These are phyloP conservation scores for Axis porcinus DNA, from an alignment of 2,113 vertebrate species.

Conservation along the genomic window DNA sequence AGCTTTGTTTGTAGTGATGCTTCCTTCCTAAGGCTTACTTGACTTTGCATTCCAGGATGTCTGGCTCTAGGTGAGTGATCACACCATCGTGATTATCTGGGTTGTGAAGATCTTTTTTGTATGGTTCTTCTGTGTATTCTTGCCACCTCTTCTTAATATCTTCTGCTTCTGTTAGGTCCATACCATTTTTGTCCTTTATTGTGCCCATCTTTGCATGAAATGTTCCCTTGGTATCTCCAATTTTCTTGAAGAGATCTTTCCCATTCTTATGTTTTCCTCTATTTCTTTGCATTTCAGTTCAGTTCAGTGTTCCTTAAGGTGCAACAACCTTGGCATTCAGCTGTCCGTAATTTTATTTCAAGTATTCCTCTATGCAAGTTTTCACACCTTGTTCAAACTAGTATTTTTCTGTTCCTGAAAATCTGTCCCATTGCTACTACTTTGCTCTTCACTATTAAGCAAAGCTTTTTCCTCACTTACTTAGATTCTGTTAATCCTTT, in stretches of 20 bases:
- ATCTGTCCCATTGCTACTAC: too few species aligned
- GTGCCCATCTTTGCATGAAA: background rate
- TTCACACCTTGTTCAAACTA: background rate
- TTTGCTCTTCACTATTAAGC: background rate
- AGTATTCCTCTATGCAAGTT: background rate
- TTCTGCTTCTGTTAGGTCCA: background rate
- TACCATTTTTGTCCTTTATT: background rate
- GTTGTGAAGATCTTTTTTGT: background rate
- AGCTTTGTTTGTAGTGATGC: background rate
- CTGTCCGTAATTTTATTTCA: background rate
- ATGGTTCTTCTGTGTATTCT: background rate
- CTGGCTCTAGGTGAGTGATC: background rate
- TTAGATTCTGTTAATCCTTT: background rate
- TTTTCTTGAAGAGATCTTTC: background rate
- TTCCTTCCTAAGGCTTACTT: background rate
- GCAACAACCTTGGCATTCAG: background rate
- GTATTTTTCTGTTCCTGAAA: background rate
- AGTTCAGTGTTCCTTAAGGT: background rate
- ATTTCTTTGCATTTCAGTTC: background rate
- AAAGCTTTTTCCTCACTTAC: background rate
- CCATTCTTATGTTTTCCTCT: background rate
- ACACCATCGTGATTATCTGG: background rate
- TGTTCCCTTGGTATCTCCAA: background rate
- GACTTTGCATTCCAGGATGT: background rate
- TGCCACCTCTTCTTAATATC: background rate